Conservation (phyloP, 35 echinoderm and acorn worm genomes). For the Amphiura filiformis region DNA sequence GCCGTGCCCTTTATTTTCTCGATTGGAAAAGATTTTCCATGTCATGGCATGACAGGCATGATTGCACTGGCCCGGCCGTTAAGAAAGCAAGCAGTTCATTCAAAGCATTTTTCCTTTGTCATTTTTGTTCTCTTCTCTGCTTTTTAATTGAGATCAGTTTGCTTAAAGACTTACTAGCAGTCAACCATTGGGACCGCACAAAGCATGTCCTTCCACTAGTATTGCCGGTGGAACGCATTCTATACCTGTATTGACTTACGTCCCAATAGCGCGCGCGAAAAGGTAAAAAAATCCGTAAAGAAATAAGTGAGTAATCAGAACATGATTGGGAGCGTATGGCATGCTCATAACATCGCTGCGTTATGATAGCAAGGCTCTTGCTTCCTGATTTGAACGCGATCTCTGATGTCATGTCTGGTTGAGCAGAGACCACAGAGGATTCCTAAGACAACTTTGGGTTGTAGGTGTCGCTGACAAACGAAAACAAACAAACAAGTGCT, state of each 20-base stretch:
- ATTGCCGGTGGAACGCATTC: background rate
- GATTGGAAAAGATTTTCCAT: no score
- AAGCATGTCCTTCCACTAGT: background rate
- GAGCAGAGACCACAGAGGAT: background rate
- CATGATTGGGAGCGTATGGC: background rate
- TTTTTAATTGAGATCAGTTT: no score
- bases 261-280: background rate
- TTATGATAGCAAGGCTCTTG: background rate
- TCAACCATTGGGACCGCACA: background rate
- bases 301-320: background rate
- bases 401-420: constrained; percentile 7
- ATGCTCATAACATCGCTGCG: background rate
- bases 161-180: no score
- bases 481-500: constrained; percentile 1
- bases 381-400: background rate
- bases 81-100: no score
- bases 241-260: background rate
- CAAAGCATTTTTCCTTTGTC: no score
- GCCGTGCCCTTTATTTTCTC: no score
- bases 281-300: background rate
- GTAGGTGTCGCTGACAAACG: constrained; percentile 4
- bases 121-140: no score
- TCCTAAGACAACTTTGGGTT: background rate
- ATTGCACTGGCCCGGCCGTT: no score
- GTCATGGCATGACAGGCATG: no score